These are phyloP conservation scores for Hyphantria cunea DNA, from an alignment of 1,140 invertebrate genomes.

Conservation along the genomic window DNA sequence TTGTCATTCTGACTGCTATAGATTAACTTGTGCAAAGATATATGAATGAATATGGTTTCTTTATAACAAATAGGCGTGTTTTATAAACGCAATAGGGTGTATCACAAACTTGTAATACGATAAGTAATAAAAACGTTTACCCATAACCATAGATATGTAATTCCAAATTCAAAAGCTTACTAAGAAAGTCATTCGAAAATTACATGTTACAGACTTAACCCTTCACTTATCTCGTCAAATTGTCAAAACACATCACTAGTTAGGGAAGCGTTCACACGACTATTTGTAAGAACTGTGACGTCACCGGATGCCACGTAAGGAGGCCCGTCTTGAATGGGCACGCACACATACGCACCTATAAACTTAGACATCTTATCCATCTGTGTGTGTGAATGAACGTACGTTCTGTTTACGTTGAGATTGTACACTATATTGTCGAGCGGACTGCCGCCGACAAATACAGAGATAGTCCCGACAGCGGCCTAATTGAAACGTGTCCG, in stretches of 20 bases:
- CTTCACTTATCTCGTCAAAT: conserved; percentile 61
- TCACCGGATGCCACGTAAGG: conserved; percentile 74
- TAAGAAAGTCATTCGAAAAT: conserved; percentile 36
- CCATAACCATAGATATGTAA: background rate
- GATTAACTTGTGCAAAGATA: conserved; percentile 10
- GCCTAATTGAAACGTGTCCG: conserved; percentile 66
- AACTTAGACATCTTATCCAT: conserved; percentile 18
- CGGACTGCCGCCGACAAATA: conserved; percentile 48
- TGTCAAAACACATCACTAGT: conserved; percentile 63
- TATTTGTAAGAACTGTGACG: conserved; percentile 71
- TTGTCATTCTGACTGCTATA: background rate
- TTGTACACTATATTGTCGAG: conserved; percentile 59
- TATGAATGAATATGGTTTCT: background rate
- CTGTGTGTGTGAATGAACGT: conserved; percentile 68
- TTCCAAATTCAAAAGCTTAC: background rate
- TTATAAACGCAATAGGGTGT: background rate
- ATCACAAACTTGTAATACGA: background rate
- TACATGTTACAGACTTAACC: conserved; percentile 53
- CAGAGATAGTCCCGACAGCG: conserved; percentile 51
- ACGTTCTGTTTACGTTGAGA: conserved; percentile 63
- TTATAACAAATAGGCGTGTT: background rate
- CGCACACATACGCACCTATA: conserved; percentile 50
- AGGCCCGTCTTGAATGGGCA: conserved; percentile 70
- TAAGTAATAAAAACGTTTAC: conserved; percentile 15
- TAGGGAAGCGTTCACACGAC: conserved; percentile 62